Conservation (phyloP, 1,140 invertebrate species). For the Gonatopus flavifemur region DNA sequence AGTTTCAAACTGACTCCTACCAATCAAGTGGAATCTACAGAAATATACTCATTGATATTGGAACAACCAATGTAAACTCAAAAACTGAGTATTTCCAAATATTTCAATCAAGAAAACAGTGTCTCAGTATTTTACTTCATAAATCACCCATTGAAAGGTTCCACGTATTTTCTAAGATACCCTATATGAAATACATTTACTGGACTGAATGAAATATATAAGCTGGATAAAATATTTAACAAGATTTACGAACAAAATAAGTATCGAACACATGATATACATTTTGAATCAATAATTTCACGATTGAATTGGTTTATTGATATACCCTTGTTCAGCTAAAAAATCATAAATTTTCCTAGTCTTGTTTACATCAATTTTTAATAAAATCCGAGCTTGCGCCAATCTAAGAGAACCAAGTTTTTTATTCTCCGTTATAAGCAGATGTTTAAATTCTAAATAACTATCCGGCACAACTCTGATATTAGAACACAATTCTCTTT, state of each 20-base stretch:
- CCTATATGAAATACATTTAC: too few relatives aligned
- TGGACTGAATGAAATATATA: too few relatives aligned
- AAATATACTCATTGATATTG: too few relatives aligned
- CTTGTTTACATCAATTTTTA: constrained; percentile 94
- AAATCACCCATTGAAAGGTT: too few relatives aligned
- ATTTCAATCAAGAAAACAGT: too few relatives aligned
- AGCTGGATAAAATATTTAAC: too few relatives aligned
- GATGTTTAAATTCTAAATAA: constrained; percentile 75
- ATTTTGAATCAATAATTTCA: background rate
- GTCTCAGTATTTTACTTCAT: too few relatives aligned
- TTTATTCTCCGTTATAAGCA: constrained; percentile 74
- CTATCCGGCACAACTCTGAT: constrained; percentile 73
- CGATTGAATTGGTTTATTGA: constrained; percentile 59
- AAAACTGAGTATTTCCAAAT: too few relatives aligned
- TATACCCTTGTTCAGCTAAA: constrained; percentile 71
- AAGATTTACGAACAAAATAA: background rate
- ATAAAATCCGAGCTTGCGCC: constrained; percentile 75
- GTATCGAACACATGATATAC: background rate
- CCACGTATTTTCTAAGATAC: too few relatives aligned
- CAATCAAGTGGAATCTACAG: too few relatives aligned
- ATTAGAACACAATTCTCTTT: constrained; percentile 76
- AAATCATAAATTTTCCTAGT: constrained; percentile 88
- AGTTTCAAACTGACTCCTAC: too few relatives aligned
- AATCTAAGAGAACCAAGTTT: constrained; percentile 72
- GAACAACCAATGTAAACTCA: too few relatives aligned